Evolutionary conservation across 1,140 invertebrate species (phyloP).

Genomic region (Carposina sasakii): DNA sequence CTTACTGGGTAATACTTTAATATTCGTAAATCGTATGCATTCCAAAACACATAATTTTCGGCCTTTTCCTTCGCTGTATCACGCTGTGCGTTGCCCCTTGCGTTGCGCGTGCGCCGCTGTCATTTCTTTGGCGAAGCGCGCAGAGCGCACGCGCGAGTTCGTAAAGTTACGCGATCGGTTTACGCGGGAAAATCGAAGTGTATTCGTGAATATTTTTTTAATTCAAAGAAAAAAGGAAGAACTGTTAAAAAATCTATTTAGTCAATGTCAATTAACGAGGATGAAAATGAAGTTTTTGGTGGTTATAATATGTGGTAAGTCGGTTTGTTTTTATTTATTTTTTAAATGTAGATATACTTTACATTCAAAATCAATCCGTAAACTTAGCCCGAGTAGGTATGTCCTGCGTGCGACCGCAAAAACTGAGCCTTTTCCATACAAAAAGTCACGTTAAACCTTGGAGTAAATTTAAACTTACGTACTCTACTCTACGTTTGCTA

Average conservation of each 20-base stretch:
- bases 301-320: constrained; percentile 57
- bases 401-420: no score
- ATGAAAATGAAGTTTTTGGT: constrained; percentile 35
- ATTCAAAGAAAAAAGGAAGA: no score
- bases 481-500: no score
- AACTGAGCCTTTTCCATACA: no score
- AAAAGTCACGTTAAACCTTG: no score
- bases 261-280: constrained; percentile 20
- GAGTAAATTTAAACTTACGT: no score
- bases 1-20: not conserved
- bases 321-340: no score
- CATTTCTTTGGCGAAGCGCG: constrained; percentile 54
- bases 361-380: no score
- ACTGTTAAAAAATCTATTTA: no score
- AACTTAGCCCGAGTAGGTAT: no score
- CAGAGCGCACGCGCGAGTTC: constrained; percentile 42
- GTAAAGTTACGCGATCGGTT: constrained; percentile 18
- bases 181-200: constrained; percentile 29
- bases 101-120: constrained; percentile 6
- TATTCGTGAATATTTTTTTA: no score
- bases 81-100: constrained; percentile 21
- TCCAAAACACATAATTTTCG: constrained; percentile 11
- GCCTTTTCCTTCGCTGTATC: constrained; percentile 22
- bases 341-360: no score
- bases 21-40: constrained; percentile 6